A percentile compares a stretch with the other conserved stretches of the same genome.
These are phyloP conservation scores for Aspidiotus destructor DNA, from an alignment of 2,888 invertebrate genomes.

Conservation along the genomic window DNA sequence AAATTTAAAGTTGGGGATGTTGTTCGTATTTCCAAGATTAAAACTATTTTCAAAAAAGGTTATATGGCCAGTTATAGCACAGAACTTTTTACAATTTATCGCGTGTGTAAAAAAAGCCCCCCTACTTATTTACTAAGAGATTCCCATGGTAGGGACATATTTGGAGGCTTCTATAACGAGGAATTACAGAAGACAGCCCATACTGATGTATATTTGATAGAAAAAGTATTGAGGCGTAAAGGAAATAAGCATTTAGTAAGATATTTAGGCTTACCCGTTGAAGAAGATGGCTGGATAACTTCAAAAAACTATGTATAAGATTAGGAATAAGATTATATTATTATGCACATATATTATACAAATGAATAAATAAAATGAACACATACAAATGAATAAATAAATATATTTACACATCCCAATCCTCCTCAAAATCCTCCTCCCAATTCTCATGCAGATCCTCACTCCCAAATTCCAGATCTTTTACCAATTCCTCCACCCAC, in stretches of 20 bases:
- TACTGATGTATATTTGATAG: neutral
- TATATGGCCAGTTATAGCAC: constrained; percentile 41
- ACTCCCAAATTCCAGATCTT: too few relatives aligned
- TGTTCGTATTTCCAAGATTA: constrained; percentile 40
- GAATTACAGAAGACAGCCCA: neutral
- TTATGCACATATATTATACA: too few relatives aligned
- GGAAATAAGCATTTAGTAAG: constrained; percentile 1
- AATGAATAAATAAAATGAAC: too few relatives aligned
- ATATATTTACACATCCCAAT: too few relatives aligned
- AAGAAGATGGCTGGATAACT: neutral
- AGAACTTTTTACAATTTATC: constrained; percentile 34
- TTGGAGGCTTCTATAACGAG: neutral
- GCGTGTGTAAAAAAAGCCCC: neutral
- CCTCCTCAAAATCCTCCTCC: too few relatives aligned
- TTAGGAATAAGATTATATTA: too few relatives aligned
- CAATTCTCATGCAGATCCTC: too few relatives aligned
- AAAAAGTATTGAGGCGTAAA: neutral
- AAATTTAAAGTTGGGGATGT: constrained; percentile 39
- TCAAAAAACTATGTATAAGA: too few relatives aligned
- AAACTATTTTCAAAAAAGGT: constrained; percentile 40
- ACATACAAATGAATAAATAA: too few relatives aligned
- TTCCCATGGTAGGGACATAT: neutral
- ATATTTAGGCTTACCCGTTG: neutral
- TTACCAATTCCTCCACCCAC: too few relatives aligned
- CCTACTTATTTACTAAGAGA: neutral